Base-by-base conservation (phyloP, 2,113 vertebrate genomes). In the Scortum barcoo region DNA sequence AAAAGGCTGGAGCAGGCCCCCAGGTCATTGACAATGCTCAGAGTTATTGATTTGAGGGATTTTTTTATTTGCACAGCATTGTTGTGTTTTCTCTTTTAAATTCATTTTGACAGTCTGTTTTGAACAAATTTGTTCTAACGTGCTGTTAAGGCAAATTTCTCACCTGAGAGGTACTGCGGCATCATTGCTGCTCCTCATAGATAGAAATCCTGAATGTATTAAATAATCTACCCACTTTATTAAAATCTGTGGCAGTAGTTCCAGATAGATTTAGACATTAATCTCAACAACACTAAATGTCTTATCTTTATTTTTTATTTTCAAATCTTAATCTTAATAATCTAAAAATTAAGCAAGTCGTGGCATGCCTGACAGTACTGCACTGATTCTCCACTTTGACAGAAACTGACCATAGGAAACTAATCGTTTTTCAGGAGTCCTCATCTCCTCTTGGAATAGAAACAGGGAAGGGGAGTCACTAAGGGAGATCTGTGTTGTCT, bases 401-500 rank as follows among this genome's bases (percentile, higher is more conserved):
- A 24, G 22, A 76, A 74, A 56, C 24, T 26, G 38, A 78, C 2
- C 1, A 62, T 54, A 19, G 58, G 40, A 72, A 84, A 71, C 44
- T 62, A 40, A 72, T 62, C 12, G 2, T 81, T 80, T 80, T 66
- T 51, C 42, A 69, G 71, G 50, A 85, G 75, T 50, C 79, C 57
- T 60, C 73, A 28, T 69, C 73, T 80, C 57, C 51, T 76, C 72
- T 78, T 80, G 68, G 66, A 83, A 71, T 70, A 81, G 83, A 84
- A 86, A 81, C 62, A 46, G 68, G 56, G 80, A 85, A 66, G 2
- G 46, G 62, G 84, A n/a, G 72, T 81, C 82, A 88, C 88, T 91
- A 11, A 88, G 85, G 81, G 89, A 91, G 85, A 86, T 89, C 85
- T 93, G 88, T 91, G 89, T 84, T 85, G 77, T 91, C 86, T 93